These are phyloP conservation scores for Branchipolynoe longqiensis DNA, from an alignment of 2,888 invertebrate species.

Conservation along the genomic window DNA sequence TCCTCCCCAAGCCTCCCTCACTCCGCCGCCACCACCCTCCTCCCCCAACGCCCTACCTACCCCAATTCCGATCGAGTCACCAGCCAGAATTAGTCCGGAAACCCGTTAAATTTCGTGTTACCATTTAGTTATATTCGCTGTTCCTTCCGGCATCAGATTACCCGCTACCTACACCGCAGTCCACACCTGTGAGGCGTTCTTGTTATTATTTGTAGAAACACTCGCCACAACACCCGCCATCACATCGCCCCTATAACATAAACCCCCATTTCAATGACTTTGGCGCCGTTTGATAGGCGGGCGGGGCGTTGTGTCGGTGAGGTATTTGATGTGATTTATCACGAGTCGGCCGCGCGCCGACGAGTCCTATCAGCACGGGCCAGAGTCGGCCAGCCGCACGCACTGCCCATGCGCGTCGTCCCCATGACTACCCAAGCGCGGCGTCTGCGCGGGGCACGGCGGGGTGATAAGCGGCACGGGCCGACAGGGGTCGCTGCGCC, in stretches of 20 bases:
- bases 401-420: constrained; percentile 51
- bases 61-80: too few species aligned
- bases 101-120: too few species aligned
- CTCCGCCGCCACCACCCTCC: background rate
- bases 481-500: constrained; percentile 53
- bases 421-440: constrained; percentile 60
- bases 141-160: too few species aligned
- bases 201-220: constrained; percentile 35
- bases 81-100: too few species aligned
- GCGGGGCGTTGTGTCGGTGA: constrained; percentile 42
- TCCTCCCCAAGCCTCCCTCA: background rate
- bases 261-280: constrained; percentile 57
- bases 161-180: background rate
- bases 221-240: constrained; percentile 20
- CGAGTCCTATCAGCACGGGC: constrained; percentile 54
- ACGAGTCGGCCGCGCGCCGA: constrained; percentile 11
- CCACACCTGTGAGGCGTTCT: background rate
- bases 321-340: constrained; percentile 60
- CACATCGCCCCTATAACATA: constrained; percentile 58
- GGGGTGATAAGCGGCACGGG: constrained; percentile 57
- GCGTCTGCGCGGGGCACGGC: constrained; percentile 39
- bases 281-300: constrained; percentile 55
- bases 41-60: background rate
- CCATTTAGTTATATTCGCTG: too few species aligned
- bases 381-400: constrained; percentile 52